Base-by-base conservation (phyloP, 2,888 invertebrate genomes). In the Limenitis camilla region DNA sequence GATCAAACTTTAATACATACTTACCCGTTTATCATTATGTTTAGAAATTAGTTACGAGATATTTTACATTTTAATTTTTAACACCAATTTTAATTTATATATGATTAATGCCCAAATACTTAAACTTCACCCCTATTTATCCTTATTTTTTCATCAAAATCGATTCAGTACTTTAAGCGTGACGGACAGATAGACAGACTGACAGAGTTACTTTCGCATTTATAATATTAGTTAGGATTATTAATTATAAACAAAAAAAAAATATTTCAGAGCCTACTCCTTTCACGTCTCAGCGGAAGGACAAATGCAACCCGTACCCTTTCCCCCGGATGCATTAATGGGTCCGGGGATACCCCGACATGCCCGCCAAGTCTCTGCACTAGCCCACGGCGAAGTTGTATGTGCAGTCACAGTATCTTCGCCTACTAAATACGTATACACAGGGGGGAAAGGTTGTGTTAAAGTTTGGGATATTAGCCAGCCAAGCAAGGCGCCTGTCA, bases 381-480 rank as follows among this genome's bases (percentile, higher is more conserved):
- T 98, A 58, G 94, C 93, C 61, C 98, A 98, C 81, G 98, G 98
- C 31, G 98, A 98, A 67, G 98, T 98, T 52, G 98, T 98, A 29
- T 98, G 98, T 83, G 98, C 98, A 35, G 98, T 98, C 45, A 97
- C 98, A 55, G 97, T 98, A 69, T 96, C 96, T 58, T 95, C 95
- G 81, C 95, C 96, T 55, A 95, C 96, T 47, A 95, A 95, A 76
- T 94, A 95, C 82, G 96, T 96, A 46, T 98, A 97, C 88, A 98
- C 98, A 4, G 98, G 97, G 42, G 97, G 97, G 66, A 97, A 97
- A 85, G 97, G 98, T 58, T 96, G 97, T 85, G 98, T 98, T 64
- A 98, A 98, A 85, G 96, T 98, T 55, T 97, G 97, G 97, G 97
- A 97, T 85, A 96, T 97, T 79, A 94, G 94, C 81, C 96, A 96